Evolutionary conservation across 2,888 invertebrate genomes (phyloP).

Genomic region (Amblyteles armatorius): DNA sequence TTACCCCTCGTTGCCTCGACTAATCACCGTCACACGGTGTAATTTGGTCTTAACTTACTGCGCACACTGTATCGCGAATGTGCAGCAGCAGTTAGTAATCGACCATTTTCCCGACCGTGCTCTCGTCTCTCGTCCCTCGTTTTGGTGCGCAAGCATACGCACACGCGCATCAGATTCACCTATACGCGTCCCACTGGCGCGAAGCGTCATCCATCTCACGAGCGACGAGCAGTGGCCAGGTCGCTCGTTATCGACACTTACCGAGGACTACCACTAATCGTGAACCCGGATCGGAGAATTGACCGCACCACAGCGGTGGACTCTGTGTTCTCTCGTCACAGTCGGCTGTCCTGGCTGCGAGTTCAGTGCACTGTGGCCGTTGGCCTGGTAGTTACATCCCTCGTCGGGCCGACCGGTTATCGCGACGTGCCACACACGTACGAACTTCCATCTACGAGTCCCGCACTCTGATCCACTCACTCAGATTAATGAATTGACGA

Average conservation of each 20-base stretch:
- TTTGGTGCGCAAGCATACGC: constrained; percentile 8
- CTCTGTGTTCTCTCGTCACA: constrained; percentile 23
- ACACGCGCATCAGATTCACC: not conserved
- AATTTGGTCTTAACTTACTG: constrained; percentile 27
- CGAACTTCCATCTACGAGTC: constrained; percentile 26
- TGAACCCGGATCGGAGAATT: constrained; percentile 50
- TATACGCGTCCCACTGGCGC: constrained; percentile 6
- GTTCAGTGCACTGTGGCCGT: constrained; percentile 32
- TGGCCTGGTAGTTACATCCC: constrained; percentile 55
- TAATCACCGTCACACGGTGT: constrained; percentile 7
- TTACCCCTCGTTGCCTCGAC: not conserved
- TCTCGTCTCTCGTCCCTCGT: constrained; percentile 12
- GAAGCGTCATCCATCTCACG: constrained; percentile 44
- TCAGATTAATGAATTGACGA: not conserved
- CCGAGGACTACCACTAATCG: constrained; percentile 64
- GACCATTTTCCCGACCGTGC: constrained; percentile 34
- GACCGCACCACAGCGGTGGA: constrained; percentile 48
- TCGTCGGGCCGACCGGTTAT: constrained; percentile 46
- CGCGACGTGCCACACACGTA: constrained; percentile 17
- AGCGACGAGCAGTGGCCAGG: constrained; percentile 45
- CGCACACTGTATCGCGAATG: constrained; percentile 16
- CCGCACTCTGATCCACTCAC: constrained; percentile 1
- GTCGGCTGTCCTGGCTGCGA: constrained; percentile 35
- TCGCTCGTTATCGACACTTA: constrained; percentile 64
- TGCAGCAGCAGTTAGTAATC: constrained; percentile 22